Evolutionary conservation across 2,888 invertebrate species (phyloP).

Genomic region (Eustalomyia histrio): DNA sequence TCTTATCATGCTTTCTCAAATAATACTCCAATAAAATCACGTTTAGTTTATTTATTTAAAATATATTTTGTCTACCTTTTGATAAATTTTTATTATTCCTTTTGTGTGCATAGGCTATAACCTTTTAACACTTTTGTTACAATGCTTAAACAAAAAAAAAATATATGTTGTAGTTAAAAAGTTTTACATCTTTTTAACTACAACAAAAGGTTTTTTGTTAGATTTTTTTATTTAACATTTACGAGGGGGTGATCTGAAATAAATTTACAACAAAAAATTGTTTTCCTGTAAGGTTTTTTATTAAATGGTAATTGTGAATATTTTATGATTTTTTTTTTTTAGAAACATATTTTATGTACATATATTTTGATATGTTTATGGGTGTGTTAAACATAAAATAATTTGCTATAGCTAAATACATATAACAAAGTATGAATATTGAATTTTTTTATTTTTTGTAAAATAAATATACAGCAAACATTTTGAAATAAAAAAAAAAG

Average conservation of each 20-base stretch:
- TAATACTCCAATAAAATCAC: neutral
- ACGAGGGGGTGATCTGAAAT: neutral
- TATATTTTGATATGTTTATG: neutral
- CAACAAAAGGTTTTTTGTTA: neutral
- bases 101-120: neutral
- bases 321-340: neutral
- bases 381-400: slow-evolving; percentile 4
- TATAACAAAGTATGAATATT: slow-evolving; percentile 4
- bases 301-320: slow-evolving; percentile 1
- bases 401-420: neutral
- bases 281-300: neutral
- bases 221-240: neutral
- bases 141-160: neutral
- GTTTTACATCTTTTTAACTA: neutral
- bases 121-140: neutral
- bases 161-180: no score
- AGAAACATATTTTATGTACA: neutral
- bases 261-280: neutral
- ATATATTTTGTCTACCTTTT: neutral
- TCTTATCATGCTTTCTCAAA: neutral
- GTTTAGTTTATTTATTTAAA: no score
- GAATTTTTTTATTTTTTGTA: neutral
- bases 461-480: neutral
- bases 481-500: no score
- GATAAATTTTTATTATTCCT: neutral